Percentiles rank a stretch among this genome's conserved stretches.
These are phyloP conservation scores for Apaloderma vittatum DNA, from an alignment of 2,113 vertebrate genomes.

Conservation along the genomic window DNA sequence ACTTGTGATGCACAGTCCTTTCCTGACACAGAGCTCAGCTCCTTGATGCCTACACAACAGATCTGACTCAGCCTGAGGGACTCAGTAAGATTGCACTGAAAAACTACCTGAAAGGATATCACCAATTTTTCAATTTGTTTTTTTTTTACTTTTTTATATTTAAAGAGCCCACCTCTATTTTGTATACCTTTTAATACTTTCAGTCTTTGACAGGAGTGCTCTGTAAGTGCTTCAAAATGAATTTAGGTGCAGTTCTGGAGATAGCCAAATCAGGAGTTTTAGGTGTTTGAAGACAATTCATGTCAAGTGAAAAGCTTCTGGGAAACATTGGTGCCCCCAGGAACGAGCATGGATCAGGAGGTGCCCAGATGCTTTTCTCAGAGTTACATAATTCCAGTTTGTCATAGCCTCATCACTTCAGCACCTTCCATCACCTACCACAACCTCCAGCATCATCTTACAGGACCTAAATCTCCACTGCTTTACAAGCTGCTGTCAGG, in stretches of 20 bases:
- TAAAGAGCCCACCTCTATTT: neutral
- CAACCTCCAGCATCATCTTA: conserved; percentile 14
- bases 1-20: neutral
- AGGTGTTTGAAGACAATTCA: neutral
- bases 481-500: conserved; percentile 78
- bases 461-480: conserved; percentile 55
- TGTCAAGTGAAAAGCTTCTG: neutral
- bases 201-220: neutral
- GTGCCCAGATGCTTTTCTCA: neutral
- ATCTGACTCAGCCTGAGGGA: neutral
- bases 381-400: neutral
- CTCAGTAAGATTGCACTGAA: neutral
- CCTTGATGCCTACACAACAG: neutral
- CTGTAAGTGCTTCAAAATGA: neutral
- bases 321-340: neutral
- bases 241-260: neutral
- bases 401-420: neutral
- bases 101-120: neutral
- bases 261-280: neutral
- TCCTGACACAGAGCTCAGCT: neutral
- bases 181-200: neutral
- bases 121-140: neutral
- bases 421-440: neutral
- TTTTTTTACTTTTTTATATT: neutral
- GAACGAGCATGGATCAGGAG: neutral